Conservation (phyloP, 2,888 invertebrate genomes). For the Liopterus haemorrhoidalis region DNA sequence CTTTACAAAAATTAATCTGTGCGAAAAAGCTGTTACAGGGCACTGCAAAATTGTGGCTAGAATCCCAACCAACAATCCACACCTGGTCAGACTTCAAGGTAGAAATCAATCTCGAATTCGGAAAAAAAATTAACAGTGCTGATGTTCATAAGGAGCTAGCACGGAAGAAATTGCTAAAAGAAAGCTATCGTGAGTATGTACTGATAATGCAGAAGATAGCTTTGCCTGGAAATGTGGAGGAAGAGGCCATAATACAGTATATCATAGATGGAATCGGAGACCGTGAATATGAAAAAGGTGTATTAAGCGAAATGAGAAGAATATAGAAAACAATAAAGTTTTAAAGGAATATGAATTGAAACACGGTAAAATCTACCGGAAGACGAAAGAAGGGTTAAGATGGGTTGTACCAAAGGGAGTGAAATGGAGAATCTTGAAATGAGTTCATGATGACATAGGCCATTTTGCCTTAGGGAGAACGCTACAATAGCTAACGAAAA, state of each 20-base stretch:
- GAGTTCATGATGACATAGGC: constrained; percentile 24
- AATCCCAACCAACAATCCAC: too few relatives aligned
- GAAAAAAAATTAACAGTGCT: too few relatives aligned
- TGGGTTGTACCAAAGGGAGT: constrained; percentile 21
- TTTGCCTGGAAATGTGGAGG: constrained; percentile 34
- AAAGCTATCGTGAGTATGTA: constrained; percentile 37
- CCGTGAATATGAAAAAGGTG: constrained; percentile 8
- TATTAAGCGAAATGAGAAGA: too few relatives aligned
- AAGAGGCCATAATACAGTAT: constrained; percentile 36
- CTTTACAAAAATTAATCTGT: too few relatives aligned
- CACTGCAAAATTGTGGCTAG: too few relatives aligned
- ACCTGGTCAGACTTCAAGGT: too few relatives aligned
- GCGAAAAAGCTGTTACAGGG: too few relatives aligned
- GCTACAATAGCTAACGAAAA: constrained; percentile 16
- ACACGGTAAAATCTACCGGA: neutral
- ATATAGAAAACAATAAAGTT: too few relatives aligned
- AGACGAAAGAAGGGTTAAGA: neutral
- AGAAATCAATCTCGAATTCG: too few relatives aligned
- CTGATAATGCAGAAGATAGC: constrained; percentile 37
- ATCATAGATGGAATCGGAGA: constrained; percentile 37
- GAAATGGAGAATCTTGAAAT: constrained; percentile 23
- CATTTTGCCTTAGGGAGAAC: constrained; percentile 26
- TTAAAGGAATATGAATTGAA: too few relatives aligned
- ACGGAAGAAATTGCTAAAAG: constrained; percentile 32
- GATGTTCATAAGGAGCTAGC: constrained; percentile 2